Evolutionary conservation across 2,113 vertebrate species (phyloP).

Genomic region (Ochotona curzoniae): DNA sequence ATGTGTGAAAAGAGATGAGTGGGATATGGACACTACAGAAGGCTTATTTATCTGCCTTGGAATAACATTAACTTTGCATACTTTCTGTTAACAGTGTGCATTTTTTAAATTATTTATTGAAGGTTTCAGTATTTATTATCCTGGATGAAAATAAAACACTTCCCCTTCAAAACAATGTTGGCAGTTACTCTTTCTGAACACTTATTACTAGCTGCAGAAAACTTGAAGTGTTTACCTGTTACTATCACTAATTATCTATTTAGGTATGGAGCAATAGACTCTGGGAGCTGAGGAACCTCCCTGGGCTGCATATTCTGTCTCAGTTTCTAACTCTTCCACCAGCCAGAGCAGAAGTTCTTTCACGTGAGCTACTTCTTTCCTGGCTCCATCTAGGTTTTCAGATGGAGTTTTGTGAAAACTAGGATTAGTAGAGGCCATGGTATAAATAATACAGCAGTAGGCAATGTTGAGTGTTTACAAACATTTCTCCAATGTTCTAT

Average conservation of each 20-base stretch:
- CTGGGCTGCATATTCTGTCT: background rate
- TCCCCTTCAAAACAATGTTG: conserved; percentile 13
- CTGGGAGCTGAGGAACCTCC: background rate
- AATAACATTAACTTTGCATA: conserved; percentile 12
- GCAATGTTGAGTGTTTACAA: background rate
- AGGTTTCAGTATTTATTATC: background rate
- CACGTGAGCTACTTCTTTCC: background rate
- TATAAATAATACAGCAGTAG: background rate
- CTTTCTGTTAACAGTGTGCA: background rate
- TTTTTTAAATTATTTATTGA: conserved; percentile 30
- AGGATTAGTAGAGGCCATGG: background rate
- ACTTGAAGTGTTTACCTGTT: background rate
- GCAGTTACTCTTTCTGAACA: background rate
- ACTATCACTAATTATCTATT: background rate
- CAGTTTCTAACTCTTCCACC: background rate
- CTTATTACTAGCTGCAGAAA: background rate
- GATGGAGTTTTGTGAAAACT: background rate
- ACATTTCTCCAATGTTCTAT: background rate
- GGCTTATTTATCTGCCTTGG: conserved; percentile 51
- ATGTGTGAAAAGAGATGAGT: conserved; percentile 39
- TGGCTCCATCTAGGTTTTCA: background rate
- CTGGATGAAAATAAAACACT: conserved; percentile 37
- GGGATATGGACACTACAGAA: conserved; percentile 15
- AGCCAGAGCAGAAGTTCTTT: too few species aligned
- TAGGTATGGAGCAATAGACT: background rate